Base-by-base conservation (phyloP, 2,797 vertebrate species). In the Anomalospiza imberbis region DNA sequence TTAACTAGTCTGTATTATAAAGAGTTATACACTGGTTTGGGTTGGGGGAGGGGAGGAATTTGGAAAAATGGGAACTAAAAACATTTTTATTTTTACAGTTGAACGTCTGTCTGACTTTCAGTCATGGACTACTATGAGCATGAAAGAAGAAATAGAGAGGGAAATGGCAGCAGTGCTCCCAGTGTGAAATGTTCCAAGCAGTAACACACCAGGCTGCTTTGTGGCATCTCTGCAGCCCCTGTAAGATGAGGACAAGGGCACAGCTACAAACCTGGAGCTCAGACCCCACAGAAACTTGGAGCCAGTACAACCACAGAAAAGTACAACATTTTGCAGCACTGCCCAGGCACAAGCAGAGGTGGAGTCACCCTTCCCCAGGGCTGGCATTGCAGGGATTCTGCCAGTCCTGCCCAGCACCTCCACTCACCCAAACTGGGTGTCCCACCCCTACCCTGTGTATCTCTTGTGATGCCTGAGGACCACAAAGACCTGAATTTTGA, bases 41-140 rank as follows among this genome's bases (percentile, higher is more conserved):
- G 7, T 14, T 54, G 5, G 5, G 8, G 5, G 24, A 11, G 2
- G 0, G 17, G 4, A 45, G 24, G n/a, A 66, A 75, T 75, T 85
- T 89, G 25, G 31, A 63, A 95, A 92, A 96, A 91, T 63, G 19
- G 84, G 82, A 75, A 70, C 17, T 78, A 45, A 72, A 94, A 78
- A 51, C 53, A 57, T 88, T 72, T 93, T 68, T 79, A 42, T 67
- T 91, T 93, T 96, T 73, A 60, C 40, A 92, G 12, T 58, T 81
- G 62, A 91, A 85, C 0, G 0, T 82, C 81, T 94, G 60, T 51
- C 42, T 80, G 70, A 53, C 62, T 92, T 79, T 93, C 36, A 62
- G 68, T 29, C 15, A 36, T 18, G 13, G 58, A 51, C 21, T 61
- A 22, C 45, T 28, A 8, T 21, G 13, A 53, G 40, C 19, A n/a